Evolutionary conservation across 2,797 vertebrate genomes (phyloP), one percentile per base, ranked within the genome.

Genomic region (Bovichtus diacanthus): DNA sequence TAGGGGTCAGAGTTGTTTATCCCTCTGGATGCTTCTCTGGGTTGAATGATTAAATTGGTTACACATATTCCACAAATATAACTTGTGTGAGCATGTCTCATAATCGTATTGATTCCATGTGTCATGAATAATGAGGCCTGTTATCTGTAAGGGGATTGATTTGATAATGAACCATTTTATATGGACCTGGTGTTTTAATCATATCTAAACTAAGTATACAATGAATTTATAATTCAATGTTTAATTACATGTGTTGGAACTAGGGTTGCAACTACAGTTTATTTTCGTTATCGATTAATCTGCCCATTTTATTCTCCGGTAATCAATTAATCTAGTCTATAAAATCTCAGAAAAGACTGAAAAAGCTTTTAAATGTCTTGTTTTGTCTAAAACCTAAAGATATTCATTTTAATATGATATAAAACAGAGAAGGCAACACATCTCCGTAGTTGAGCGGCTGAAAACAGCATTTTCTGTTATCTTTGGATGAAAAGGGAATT

Each of bases 1-100:
- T 10, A 83, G 82, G 43, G 81, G 82, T 21, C 70, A 77, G 56
- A 70, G 44, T 75, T 70, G 66, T 68, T 60, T 3, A 21, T 59
- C 44, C 16, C 8, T 54, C 21, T 36, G 38, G 23, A 4, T 23
- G 36, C 7, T 39, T 38, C 0, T 0, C 27, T 69, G 29, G 16
- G 27, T 43, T 0, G 4, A 51, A 25, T 9, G 4, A 47, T 44
- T 46, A 11, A n/a, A 51, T 18, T 27, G 11, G 10, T 62, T 1
- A 2, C 21, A 12, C 12, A 23, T 49, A 49, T 15, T 31, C 46
- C 13, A 2, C 16, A 66, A n/a, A 38, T 64, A 15, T 66, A 55
- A 13, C 12, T 21, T n/a, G 16, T 49, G 2, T 50, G 25, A 34
- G 18, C 16, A 36, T 10, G 8, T 16, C 3, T 70, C 49, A 51